Base-by-base conservation (phyloP, 2,888 invertebrate genomes). In the Sminthurides aquaticus region DNA sequence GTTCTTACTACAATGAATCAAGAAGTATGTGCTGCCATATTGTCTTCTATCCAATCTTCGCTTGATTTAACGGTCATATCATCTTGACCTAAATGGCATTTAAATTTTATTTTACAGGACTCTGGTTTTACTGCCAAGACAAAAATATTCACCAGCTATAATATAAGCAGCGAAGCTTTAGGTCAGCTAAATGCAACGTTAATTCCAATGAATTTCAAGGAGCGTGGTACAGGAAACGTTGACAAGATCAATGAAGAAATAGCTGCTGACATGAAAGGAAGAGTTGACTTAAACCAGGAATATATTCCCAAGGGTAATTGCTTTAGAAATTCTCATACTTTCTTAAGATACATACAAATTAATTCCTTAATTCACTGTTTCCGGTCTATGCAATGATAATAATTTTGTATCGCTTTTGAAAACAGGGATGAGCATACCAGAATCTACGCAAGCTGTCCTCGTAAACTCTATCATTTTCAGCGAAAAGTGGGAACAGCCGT, bases 231-330 rank as follows among this genome's bases (percentile, higher is more conserved):
- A 1, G 11, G 20, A 3, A 28, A 57, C 29, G 28, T n/a, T 18
- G 26, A 60, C 8, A 29, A 25, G 15, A 25, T 62, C 20, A 56
- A 55, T 43, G n/a, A 25, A 5, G 49, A 49, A 22, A 57, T 57
- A 25, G 26, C 20, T 24, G 20, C 15, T 27, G 3, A 57, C 27
- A 18, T n/a, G 43, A 11, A 26, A 62, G 2, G 1, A 1, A 29
- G 1, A n/a, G 2, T 27, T 62, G 18, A 15, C 15, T 15, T 34
- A 15, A 22, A 48, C 3, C 43, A 57, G 24, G 57, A 57, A 49
- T 62, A 62, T 20, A 62, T 62, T 26, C 62, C 62, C 5, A 11
- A 1, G 1, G 58, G 58, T 58, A 1, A 43, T 29, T 57, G n/a
- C n/a, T n/a, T n/a, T n/a, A n/a, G n/a, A n/a, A n/a, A n/a, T n/a